Evolutionary conservation across 2,888 invertebrate genomes (phyloP).

Genomic region (Geotrupes spiniger): DNA sequence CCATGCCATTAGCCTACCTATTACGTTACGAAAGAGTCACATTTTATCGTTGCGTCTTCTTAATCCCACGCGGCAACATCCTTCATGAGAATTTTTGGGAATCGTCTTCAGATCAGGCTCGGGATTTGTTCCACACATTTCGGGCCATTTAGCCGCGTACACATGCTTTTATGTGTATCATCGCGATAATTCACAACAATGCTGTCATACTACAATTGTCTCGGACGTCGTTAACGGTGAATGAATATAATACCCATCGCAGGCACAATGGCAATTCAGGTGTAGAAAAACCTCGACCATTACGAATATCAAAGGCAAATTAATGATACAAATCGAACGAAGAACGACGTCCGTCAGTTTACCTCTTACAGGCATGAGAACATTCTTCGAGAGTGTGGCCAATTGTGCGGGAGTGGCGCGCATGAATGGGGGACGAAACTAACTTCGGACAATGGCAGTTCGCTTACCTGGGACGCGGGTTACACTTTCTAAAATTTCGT

Average conservation of each 20-base stretch:
- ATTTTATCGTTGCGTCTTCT: too few species aligned
- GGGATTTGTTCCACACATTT: too few species aligned
- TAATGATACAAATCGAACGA: slow-evolving; percentile 28
- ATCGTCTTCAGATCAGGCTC: too few species aligned
- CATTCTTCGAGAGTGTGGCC: slow-evolving; percentile 20
- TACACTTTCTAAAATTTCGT: too few species aligned
- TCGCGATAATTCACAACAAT: too few species aligned
- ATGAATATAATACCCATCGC: background rate
- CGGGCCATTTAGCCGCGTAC: too few species aligned
- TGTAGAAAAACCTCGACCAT: slow-evolving; percentile 18
- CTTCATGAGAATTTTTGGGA: too few species aligned
- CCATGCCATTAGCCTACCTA: too few species aligned
- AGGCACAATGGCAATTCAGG: slow-evolving; percentile 18
- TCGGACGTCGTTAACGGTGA: background rate
- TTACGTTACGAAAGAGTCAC: too few species aligned
- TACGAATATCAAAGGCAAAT: slow-evolving; percentile 24
- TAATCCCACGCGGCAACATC: too few species aligned
- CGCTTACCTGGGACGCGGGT: slow-evolving; percentile 5
- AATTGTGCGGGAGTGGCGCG: slow-evolving; percentile 25
- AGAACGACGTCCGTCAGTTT: slow-evolving; percentile 22
- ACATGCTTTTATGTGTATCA: too few species aligned
- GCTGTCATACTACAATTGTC: too few species aligned
- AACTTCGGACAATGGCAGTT: slow-evolving; percentile 10
- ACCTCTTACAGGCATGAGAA: slow-evolving; percentile 29
- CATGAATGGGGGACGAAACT: slow-evolving; percentile 20